Conservation (phyloP, 1,140 invertebrate species). For the Dreissena polymorpha region DNA sequence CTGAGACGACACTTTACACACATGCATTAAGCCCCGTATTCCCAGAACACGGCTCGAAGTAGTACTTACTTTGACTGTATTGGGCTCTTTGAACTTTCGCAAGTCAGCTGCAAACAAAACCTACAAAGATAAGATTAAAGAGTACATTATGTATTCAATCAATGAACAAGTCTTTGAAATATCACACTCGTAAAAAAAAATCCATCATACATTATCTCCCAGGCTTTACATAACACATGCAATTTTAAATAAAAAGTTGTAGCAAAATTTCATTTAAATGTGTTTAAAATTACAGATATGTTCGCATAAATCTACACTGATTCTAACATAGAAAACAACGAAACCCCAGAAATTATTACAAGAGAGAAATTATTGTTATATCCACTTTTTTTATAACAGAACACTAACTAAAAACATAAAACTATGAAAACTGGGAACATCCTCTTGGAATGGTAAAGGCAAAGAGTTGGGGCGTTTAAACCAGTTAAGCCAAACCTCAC, state of each 20-base stretch:
- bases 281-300: not conserved
- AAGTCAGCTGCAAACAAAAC: constrained; percentile 89
- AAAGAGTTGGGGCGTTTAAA: no score
- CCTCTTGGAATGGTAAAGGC: no score
- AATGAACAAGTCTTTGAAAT: not conserved
- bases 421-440: no score
- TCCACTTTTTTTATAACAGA: no score
- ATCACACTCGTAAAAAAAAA: not conserved
- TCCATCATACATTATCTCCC: not conserved
- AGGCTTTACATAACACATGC: not conserved
- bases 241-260: not conserved
- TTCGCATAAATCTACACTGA: not conserved
- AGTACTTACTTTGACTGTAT: constrained; percentile 9
- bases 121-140: constrained; percentile 80
- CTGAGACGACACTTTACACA: no score
- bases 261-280: not conserved
- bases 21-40: not conserved
- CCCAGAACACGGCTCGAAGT: not conserved
- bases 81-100: constrained; percentile 83
- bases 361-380: no score
- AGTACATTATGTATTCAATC: constrained; percentile 59
- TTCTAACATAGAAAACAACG: no score
- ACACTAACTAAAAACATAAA: no score
- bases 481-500: no score
- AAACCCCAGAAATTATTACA: no score